These are phyloP conservation scores for Phytoseiulus persimilis DNA, from an alignment of 2,888 invertebrate species.

Conservation along the genomic window DNA sequence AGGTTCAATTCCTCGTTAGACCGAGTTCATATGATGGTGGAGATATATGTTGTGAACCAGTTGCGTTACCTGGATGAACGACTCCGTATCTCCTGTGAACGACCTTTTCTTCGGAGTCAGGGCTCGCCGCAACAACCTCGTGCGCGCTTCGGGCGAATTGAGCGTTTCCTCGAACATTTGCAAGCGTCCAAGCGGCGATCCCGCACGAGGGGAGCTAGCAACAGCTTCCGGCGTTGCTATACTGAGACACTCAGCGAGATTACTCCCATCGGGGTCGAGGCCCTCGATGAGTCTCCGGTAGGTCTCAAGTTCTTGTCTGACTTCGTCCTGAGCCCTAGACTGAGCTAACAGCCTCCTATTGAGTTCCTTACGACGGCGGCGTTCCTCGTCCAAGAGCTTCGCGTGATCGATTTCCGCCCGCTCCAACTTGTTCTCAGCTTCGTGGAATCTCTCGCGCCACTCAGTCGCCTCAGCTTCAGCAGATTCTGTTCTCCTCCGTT, in stretches of 20 bases:
- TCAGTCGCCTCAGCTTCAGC: background rate
- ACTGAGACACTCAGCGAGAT: background rate
- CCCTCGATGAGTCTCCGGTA: background rate
- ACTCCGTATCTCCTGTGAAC: background rate
- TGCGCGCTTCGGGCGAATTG: background rate
- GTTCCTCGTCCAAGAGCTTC: background rate
- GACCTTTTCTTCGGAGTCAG: background rate
- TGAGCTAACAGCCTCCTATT: background rate
- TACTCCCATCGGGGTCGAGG: background rate
- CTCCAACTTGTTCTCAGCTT: background rate
- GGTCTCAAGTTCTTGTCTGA: background rate
- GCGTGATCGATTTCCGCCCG: background rate
- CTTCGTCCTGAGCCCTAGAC: background rate
- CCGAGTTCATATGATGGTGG: too few relatives aligned
- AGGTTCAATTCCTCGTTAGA: too few relatives aligned
- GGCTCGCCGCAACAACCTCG: background rate
- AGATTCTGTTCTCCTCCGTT: background rate
- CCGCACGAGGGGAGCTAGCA: background rate
- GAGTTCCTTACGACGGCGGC: background rate
- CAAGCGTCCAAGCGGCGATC: background rate
- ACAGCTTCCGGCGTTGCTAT: background rate
- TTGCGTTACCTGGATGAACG: background rate
- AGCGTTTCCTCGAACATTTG: background rate
- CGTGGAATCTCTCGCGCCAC: background rate
- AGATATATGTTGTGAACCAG: too few relatives aligned